Conservation (phyloP, 2,797 vertebrate genomes). For the Darevskia nairensis region DNA sequence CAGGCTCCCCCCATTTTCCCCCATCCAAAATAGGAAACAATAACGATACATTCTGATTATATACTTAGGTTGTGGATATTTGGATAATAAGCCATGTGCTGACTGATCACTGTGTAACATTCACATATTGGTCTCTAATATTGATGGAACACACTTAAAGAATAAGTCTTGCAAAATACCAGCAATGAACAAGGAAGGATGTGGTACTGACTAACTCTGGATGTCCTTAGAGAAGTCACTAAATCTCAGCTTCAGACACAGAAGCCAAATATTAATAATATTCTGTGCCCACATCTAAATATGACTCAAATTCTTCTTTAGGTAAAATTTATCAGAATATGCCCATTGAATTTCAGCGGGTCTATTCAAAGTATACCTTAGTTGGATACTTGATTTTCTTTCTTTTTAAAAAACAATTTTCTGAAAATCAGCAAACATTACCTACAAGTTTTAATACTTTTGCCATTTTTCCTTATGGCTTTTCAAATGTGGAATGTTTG, state of each 20-base stretch:
- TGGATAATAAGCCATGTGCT: constrained; percentile 20
- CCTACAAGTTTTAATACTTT: background rate
- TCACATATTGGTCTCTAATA: constrained; percentile 24
- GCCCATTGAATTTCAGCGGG: too few relatives aligned
- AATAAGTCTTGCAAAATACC: background rate
- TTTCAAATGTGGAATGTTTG: background rate
- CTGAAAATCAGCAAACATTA: background rate
- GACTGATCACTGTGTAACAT: constrained; percentile 33
- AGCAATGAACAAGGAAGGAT: too few relatives aligned
- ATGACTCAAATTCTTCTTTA: background rate
- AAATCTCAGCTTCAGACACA: too few relatives aligned
- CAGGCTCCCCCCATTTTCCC: too few relatives aligned
- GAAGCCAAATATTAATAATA: background rate
- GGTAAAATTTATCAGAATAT: background rate
- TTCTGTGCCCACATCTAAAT: background rate
- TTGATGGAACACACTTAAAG: background rate
- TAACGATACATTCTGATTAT: constrained; percentile 15
- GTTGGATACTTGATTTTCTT: too few relatives aligned
- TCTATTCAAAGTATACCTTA: background rate
- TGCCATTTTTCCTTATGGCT: background rate
- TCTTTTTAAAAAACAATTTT: too few relatives aligned
- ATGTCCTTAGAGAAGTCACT: too few relatives aligned
- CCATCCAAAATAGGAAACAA: background rate
- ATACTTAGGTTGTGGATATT: constrained; percentile 12
- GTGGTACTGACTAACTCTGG: too few relatives aligned